Evolutionary conservation across 2,797 vertebrate genomes (phyloP), one percentile per base, ranked within the genome.

Genomic region (Manis javanica): DNA sequence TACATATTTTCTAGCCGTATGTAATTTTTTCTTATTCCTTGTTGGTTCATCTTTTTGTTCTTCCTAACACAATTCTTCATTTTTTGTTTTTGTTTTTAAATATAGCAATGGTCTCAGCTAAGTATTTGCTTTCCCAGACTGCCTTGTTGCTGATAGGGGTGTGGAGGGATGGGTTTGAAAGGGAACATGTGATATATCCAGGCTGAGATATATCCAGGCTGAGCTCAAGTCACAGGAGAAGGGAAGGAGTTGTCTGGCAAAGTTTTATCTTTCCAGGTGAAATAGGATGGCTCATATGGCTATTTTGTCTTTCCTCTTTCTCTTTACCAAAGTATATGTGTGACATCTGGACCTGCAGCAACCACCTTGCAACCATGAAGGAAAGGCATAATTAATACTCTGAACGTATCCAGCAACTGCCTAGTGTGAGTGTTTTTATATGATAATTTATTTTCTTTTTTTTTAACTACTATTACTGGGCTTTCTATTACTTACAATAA

Each of bases 71-170:
- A 68, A 46, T 34, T 87, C 11, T 39, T 18, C 63, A 9, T 75
- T 77, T 37, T 37, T 61, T 75, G 34, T 10, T 42, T 21, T 18
- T 61, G 37, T 13, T 82, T 79, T 46, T 37, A 16, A 71, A 59
- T 31, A 61, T 0, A 71, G 0, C 7, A 64, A 64, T 77, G 1
- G 21, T 94, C 66, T 92, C 24, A 69, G 53, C 8, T 39, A 59
- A 82, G 53, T 74, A 24, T 57, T 90, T 68, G 9, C 75, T 94
- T 91, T 89, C 29, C 37, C 42, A 74, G 29, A 83, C 14, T 7
- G 15, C 1, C 2, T 42, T 53, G 1, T 31, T 55, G 12, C 10
- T 19, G 19, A 72, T 11, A 16, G 2, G 4, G 7, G 6, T 42
- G 16, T 9, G 1, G 5, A 19, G n/a, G 3, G 24, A 12, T 7